Base-by-base conservation (phyloP, 2,797 vertebrate species). In the Xenentodon cancila region DNA sequence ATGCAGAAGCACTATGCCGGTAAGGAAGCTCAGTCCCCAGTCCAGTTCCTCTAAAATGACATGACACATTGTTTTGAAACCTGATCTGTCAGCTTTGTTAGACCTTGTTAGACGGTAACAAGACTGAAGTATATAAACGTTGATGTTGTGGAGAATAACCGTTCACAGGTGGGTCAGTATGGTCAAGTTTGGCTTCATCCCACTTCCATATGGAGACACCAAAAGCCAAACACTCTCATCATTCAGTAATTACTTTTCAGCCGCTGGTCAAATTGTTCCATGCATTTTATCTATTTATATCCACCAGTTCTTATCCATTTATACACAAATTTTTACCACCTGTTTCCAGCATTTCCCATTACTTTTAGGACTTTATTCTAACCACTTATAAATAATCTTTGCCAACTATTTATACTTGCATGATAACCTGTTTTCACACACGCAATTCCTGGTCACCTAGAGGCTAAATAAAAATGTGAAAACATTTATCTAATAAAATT, bases 1-100 rank as follows among this genome's bases (percentile, higher is more conserved):
- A 98, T 42, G 97, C 95, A 75, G 96, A 97, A 92, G 95, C 95
- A 4, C 94, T 99, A 71, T 99, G 97, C 93, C 96, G 96, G 97
- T 99, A 90, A 86, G 92, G 60, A 48, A 19, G 18, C 44, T 55
- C 16, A 49, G 25, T 63, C 59, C 12, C 12, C 9, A 37, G 19
- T n/a, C n/a, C 18, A 1, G 19, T 44, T 11, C n/a, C 9, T 18
- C n/a, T 44, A n/a, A 44, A 18, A 12, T 32, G 30, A 3, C 15
- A 4, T 43, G 9, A 15, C 17, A 32, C 7, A 32, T 32, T 37
- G 34, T 37, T 37, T 37, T 37, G 34, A 37, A 37, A 11, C 9
- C 4, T 37, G 4, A 40, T 40, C 37, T 5, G 12, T 15, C 37
- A 5, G 15, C 37, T 40, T 15, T 40, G 37, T 40, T 40, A 40